phyloP scores from a whole-genome alignment of 2,888 invertebrate genomes.

The Agrotis puta region DNA sequence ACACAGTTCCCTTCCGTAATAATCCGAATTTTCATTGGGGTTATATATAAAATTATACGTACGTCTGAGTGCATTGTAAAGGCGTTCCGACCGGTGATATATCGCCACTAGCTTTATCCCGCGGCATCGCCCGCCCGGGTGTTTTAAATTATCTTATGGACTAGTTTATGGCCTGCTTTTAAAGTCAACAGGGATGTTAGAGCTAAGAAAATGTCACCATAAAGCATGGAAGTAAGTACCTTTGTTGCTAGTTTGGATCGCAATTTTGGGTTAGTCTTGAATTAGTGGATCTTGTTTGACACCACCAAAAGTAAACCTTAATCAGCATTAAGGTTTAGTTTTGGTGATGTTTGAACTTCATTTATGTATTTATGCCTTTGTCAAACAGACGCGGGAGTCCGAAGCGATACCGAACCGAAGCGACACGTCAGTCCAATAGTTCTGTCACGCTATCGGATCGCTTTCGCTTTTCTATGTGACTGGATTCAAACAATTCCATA shows the following conservation, averaged over 20 bases:
- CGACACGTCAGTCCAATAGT: no score
- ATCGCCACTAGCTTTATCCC: slow-evolving; percentile 67
- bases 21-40: slow-evolving; percentile 57
- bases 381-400: no score
- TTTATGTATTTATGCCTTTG: no score
- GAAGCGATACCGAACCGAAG: no score
- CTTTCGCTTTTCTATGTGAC: no score
- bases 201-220: slow-evolving; percentile 62
- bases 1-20: slow-evolving; percentile 24
- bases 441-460: no score
- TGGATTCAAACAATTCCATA: no score
- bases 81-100: slow-evolving; percentile 70
- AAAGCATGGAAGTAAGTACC: slow-evolving; percentile 57
- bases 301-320: no score
- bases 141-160: slow-evolving; percentile 73
- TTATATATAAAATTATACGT: slow-evolving; percentile 60
- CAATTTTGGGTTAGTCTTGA: slow-evolving; percentile 40
- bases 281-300: slow-evolving; percentile 9
- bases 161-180: slow-evolving; percentile 66
- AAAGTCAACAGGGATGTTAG: slow-evolving; percentile 65
- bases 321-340: slow-evolving; percentile 26
- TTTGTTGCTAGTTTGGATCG: slow-evolving; percentile 49
- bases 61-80: slow-evolving; percentile 65
- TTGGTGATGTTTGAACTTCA: neutral
- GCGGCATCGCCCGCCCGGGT: slow-evolving; percentile 68